Evolutionary conservation across 64 coral and sea anemone genomes (phyloP), one percentile per base, ranked within the genome.

Genomic region (Dendrophyllia cribrosa): DNA sequence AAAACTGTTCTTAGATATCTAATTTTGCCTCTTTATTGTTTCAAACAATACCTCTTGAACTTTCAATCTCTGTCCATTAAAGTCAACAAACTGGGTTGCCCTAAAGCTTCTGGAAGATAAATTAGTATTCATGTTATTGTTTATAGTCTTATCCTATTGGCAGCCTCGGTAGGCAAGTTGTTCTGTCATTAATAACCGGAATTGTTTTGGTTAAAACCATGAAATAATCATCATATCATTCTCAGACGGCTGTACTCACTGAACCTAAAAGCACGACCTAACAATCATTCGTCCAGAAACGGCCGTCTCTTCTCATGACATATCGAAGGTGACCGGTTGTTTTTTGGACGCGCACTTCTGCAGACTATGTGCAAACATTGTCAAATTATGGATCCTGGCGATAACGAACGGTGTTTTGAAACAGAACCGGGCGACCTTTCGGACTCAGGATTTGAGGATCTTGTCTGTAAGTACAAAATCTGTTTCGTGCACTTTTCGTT

Each of bases 381-480:
- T 9, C 22, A 43, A 80, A 43, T 80, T 7, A 80, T 61, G 77
- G 77, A 59, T 45, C 55, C 25, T 11, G 13, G 22, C 51, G 52
- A 78, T 8, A 11, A 51, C 34, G 56, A 80, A 59, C 12, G 58
- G 12, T 60, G 24, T 60, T 43, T 44, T 8, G 55, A 44, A 61
- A 55, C 44, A 19, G 25, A 80, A 62, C 53, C 12, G 53, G 58
- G 13, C 43, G 24, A 12, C 58, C 25, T 80, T 9, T 80, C 77
- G 11, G 77, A 80, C 34, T 80, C 77, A 34, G 77, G 58, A 80
- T 80, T 60, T 45, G 55, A 61, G 12, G 77, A 80, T 43, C 16
- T 80, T 4, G 13, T 80, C 61, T 80, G 77, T 80, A 58, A 80
- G 77, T 80, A 80, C 1, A 43, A 58, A 25, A 46, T 74, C 46